These are phyloP conservation scores for Vidua chalybeata DNA, from an alignment of 2,113 vertebrate species.

Conservation along the genomic window DNA sequence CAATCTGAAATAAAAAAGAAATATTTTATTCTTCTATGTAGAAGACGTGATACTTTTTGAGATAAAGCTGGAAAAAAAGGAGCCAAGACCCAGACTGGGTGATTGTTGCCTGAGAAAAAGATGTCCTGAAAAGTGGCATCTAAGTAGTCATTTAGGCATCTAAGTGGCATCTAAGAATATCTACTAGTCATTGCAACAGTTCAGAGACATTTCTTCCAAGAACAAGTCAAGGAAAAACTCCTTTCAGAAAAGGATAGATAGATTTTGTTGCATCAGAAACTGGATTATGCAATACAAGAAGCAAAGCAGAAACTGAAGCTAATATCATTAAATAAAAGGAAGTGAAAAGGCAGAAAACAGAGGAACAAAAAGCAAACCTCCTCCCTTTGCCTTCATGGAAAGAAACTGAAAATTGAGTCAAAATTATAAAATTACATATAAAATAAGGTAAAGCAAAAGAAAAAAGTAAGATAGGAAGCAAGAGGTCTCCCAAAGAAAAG, in stretches of 20 bases:
- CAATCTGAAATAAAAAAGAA: not conserved
- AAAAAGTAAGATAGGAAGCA: not conserved
- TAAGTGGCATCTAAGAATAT: not conserved
- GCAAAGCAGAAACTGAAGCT: conserved; percentile 7
- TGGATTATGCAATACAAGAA: not conserved
- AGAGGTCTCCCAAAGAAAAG: not conserved
- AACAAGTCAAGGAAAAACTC: conserved; percentile 26
- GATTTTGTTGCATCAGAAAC: not conserved
- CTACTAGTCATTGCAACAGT: not conserved
- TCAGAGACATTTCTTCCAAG: conserved; percentile 8
- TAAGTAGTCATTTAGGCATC: not conserved
- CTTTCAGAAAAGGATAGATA: not conserved
- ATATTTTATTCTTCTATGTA: not conserved
- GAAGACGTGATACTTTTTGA: not conserved
- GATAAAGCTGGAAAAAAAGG: conserved; percentile 7
- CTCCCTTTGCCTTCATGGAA: not conserved
- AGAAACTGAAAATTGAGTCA: not conserved
- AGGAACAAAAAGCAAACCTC: not conserved
- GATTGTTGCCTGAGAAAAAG: conserved; percentile 12
- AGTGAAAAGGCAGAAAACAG: not conserved
- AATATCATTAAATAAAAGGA: not conserved
- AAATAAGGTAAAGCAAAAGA: not conserved
- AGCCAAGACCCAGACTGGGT: not conserved
- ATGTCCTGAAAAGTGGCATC: not conserved
- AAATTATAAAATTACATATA: not conserved